Conservation (phyloP, 2,888 invertebrate genomes). For the Troides oblongomaculatus region DNA sequence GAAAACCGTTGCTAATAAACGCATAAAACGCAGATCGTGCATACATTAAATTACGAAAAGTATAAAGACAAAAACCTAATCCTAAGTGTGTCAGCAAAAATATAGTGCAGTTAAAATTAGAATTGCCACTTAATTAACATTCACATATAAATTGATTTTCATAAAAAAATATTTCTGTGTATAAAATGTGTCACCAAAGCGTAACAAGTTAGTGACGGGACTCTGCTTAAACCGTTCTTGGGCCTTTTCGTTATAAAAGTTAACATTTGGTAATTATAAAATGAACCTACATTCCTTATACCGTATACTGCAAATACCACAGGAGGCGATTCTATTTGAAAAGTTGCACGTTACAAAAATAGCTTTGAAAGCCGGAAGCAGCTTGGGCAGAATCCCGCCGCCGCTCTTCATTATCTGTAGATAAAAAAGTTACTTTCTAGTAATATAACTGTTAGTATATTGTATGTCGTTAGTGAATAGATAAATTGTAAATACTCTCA, state of each 20-base stretch:
- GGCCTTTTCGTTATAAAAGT: constrained; percentile 15
- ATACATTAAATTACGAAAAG: constrained; percentile 74
- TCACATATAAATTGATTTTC: constrained; percentile 72
- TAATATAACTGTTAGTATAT: constrained; percentile 70
- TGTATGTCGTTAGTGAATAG: constrained; percentile 72
- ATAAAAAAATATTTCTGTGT: constrained; percentile 79
- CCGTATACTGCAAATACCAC: constrained; percentile 18
- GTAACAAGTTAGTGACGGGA: constrained; percentile 63
- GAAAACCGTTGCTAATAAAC: constrained; percentile 66
- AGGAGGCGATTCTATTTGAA: constrained; percentile 20
- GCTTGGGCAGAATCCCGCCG: constrained; percentile 50
- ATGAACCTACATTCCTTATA: constrained; percentile 15
- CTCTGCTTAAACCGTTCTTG: constrained; percentile 47
- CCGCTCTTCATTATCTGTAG: constrained; percentile 65
- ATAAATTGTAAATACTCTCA: constrained; percentile 77
- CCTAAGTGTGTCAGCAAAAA: constrained; percentile 79
- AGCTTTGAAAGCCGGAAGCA: neutral
- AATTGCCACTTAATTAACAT: constrained; percentile 77
- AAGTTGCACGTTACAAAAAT: constrained; percentile 22
- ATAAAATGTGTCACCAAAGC: constrained; percentile 76
- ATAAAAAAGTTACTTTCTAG: constrained; percentile 71
- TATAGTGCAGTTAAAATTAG: constrained; percentile 77
- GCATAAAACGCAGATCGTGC: constrained; percentile 72
- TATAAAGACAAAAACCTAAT: constrained; percentile 58
- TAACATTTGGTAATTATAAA: constrained; percentile 29